phyloP scores from a whole-genome alignment of 35 echinoderm and acorn worm species.

The Hemicentrotus pulcherrimus region DNA sequence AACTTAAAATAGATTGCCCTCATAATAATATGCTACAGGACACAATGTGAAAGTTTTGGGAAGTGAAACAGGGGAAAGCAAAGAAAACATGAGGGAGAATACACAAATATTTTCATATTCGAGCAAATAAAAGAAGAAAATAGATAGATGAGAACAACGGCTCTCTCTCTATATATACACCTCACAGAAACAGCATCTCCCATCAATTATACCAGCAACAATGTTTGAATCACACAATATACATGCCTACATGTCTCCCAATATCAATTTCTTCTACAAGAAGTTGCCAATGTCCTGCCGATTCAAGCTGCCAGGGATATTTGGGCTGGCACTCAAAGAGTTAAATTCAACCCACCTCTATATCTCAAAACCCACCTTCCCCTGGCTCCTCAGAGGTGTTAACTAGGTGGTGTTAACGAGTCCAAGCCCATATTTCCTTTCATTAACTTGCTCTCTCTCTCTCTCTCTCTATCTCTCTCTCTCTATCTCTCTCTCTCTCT shows the following conservation, averaged over 20 bases:
- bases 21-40: neutral
- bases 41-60: neutral
- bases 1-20: neutral
- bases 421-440: constrained; percentile 1
- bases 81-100: neutral
- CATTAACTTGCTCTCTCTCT: neutral
- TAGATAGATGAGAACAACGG: too few species aligned
- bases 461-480: neutral
- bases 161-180: too few species aligned
- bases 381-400: neutral
- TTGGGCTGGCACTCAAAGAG: neutral
- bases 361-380: neutral
- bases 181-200: too few species aligned
- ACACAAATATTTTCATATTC: too few species aligned
- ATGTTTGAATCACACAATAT: neutral
- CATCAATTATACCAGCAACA: neutral
- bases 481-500: neutral
- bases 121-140: neutral
- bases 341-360: neutral
- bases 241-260: neutral
- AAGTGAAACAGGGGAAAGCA: neutral
- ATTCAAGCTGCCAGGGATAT: too few species aligned
- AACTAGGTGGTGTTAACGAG: neutral
- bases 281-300: neutral
- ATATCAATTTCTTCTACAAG: neutral